Conservation (phyloP, 2,888 invertebrate species). For the Elegia similella region DNA sequence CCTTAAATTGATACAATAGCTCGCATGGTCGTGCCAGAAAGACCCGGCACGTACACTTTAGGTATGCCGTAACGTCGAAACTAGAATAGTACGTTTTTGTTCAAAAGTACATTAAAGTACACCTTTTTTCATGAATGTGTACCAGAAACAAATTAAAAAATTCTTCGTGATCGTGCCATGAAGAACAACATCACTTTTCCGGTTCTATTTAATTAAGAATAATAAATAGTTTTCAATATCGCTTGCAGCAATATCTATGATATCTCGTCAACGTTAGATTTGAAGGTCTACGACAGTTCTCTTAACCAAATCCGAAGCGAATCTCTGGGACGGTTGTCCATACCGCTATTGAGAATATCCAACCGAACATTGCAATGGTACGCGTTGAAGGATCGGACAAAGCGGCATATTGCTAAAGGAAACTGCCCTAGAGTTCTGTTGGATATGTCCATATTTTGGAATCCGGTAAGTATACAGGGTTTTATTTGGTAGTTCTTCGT, state of each 20-base stretch:
- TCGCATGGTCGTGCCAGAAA: too few relatives aligned
- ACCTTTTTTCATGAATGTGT: too few relatives aligned
- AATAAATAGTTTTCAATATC: neutral
- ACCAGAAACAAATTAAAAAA: too few relatives aligned
- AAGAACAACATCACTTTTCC: too few relatives aligned
- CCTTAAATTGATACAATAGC: too few relatives aligned
- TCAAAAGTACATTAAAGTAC: too few relatives aligned
- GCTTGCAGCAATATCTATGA: slow-evolving; percentile 63
- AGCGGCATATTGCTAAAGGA: slow-evolving; percentile 55
- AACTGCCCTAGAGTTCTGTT: slow-evolving; percentile 64
- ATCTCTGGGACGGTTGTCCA: slow-evolving; percentile 57
- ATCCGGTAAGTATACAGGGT: slow-evolving; percentile 56
- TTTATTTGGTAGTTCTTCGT: too few relatives aligned
- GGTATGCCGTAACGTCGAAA: too few relatives aligned
- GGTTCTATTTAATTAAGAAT: too few relatives aligned
- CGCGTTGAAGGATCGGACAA: slow-evolving; percentile 59
- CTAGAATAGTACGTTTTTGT: too few relatives aligned
- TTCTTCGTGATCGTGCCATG: too few relatives aligned
- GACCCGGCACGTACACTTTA: too few relatives aligned
- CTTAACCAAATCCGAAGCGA: slow-evolving; percentile 44
- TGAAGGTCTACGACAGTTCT: slow-evolving; percentile 60
- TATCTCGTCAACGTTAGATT: slow-evolving; percentile 59
- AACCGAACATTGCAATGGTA: slow-evolving; percentile 62
- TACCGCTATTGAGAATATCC: slow-evolving; percentile 58
- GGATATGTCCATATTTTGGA: slow-evolving; percentile 62